phyloP scores from a whole-genome alignment of 2,888 invertebrate species.

The Agrilus biguttatus region DNA sequence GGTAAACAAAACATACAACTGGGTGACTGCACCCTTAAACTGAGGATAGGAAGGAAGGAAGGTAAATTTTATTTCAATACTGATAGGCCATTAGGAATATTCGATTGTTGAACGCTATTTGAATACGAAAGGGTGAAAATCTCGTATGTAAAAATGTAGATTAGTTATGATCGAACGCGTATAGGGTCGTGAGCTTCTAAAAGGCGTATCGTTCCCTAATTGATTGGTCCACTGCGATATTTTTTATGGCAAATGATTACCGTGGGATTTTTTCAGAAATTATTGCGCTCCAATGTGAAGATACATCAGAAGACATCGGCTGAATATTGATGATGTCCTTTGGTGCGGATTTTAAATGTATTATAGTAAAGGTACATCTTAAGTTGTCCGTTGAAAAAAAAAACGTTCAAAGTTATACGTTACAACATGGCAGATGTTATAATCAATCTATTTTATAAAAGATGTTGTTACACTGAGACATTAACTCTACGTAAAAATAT shows the following conservation, averaged over 20 bases:
- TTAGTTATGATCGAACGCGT: conserved; percentile 21
- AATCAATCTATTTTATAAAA: too few species aligned
- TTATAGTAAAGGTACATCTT: too few species aligned
- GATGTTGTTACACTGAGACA: too few species aligned
- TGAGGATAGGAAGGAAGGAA: conserved; percentile 8
- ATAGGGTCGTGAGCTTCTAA: conserved; percentile 5
- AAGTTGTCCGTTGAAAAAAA: too few species aligned
- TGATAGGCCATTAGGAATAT: conserved; percentile 33
- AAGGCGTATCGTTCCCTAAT: background rate
- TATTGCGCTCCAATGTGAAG: background rate
- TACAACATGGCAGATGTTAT: too few species aligned
- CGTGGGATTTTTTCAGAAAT: conserved; percentile 24
- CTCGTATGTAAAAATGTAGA: conserved; percentile 31
- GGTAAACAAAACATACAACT: too few species aligned
- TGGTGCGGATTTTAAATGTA: too few species aligned
- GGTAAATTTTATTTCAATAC: conserved; percentile 19
- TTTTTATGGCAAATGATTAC: conserved; percentile 22
- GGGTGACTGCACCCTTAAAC: too few species aligned
- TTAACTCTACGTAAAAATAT: too few species aligned
- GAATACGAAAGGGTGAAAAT: conserved; percentile 30
- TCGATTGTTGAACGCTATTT: conserved; percentile 29
- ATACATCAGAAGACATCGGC: too few species aligned
- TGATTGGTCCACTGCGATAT: conserved; percentile 19
- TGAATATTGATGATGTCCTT: too few species aligned
- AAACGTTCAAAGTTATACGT: too few species aligned